Evolutionary conservation across 2,888 invertebrate species (phyloP).

Genomic region (Meandrusa payeni): DNA sequence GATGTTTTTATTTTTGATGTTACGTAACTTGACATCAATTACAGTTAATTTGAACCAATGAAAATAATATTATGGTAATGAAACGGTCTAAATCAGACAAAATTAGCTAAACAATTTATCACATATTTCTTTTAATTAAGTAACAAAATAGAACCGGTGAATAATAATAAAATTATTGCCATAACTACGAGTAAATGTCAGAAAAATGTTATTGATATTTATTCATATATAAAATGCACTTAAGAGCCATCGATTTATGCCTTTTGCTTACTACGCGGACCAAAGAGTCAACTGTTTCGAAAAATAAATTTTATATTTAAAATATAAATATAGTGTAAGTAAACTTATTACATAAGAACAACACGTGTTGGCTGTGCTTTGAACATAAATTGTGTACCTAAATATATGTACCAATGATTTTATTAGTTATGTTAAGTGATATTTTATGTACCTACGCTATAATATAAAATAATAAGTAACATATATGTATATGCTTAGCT

Average conservation of each 20-base stretch:
- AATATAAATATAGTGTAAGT: conserved; percentile 36
- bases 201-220: too few species aligned
- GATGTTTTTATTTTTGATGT: too few species aligned
- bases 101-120: too few species aligned
- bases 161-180: too few species aligned
- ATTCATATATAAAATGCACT: too few species aligned
- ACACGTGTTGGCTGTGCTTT: conserved; percentile 73
- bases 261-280: conserved; percentile 77
- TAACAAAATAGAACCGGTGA: too few species aligned
- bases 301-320: conserved; percentile 61
- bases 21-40: too few species aligned
- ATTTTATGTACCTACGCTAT: conserved; percentile 4
- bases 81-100: too few species aligned
- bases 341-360: conserved; percentile 50
- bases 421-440: conserved; percentile 11
- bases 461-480: background rate
- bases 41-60: too few species aligned
- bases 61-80: too few species aligned
- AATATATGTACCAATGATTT: conserved; percentile 17
- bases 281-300: conserved; percentile 73
- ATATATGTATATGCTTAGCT: conserved; percentile 12
- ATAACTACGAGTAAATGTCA: too few species aligned
- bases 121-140: too few species aligned
- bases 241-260: conserved; percentile 54
- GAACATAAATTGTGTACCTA: conserved; percentile 45